These are phyloP conservation scores for Philaenus spumarius DNA, from an alignment of 1,140 invertebrate genomes.

Conservation along the genomic window DNA sequence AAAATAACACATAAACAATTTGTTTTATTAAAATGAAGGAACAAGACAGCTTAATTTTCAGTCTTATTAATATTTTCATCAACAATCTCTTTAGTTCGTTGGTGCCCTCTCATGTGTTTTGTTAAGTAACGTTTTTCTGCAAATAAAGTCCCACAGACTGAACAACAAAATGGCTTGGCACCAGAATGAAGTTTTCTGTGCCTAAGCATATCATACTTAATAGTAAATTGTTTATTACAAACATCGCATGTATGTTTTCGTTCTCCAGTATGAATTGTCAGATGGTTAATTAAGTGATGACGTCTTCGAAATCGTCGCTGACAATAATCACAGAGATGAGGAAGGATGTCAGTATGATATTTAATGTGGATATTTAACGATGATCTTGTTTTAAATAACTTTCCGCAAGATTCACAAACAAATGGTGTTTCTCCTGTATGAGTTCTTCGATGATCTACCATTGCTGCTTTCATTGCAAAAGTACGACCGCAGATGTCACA, in stretches of 20 bases:
- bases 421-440: constrained; percentile 66
- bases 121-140: constrained; percentile 46
- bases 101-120: background rate
- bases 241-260: constrained; percentile 42
- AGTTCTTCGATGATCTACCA: constrained; percentile 38
- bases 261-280: constrained; percentile 29
- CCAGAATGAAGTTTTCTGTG: constrained; percentile 45
- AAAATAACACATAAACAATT: too few species aligned
- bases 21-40: too few species aligned
- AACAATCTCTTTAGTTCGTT: too few species aligned
- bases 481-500: constrained; percentile 16
- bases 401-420: constrained; percentile 63
- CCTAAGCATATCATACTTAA: constrained; percentile 44
- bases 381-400: constrained; percentile 34
- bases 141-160: constrained; percentile 48
- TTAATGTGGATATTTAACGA: constrained; percentile 15
- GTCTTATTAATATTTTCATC: too few species aligned
- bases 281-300: constrained; percentile 55
- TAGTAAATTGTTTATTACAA: constrained; percentile 46
- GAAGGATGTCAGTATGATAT: constrained; percentile 56
- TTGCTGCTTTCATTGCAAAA: background rate
- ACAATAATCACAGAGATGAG: constrained; percentile 55
- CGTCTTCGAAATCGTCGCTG: constrained; percentile 48
- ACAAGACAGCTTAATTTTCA: too few species aligned
- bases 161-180: constrained; percentile 46